phyloP scores from a whole-genome alignment of 2,113 vertebrate genomes.

The Lampris megalopsis region DNA sequence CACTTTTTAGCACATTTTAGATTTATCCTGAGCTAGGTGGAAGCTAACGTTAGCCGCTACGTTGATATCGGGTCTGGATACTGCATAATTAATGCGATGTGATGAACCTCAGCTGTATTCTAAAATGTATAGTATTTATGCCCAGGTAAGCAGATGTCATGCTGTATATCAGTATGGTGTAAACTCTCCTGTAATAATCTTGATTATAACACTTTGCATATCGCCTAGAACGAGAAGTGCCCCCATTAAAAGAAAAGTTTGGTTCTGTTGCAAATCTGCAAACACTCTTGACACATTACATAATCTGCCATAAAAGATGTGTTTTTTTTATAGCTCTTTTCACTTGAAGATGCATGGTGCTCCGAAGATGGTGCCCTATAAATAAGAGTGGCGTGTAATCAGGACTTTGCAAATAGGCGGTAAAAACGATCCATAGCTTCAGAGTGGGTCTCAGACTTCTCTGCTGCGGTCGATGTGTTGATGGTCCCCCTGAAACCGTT shows the following conservation, averaged over 20 bases:
- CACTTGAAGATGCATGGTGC: constrained; percentile 39
- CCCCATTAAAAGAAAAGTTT: constrained; percentile 12
- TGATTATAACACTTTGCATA: too few species aligned
- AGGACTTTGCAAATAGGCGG: constrained; percentile 39
- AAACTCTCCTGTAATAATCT: too few species aligned
- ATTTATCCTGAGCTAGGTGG: too few species aligned
- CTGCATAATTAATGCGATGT: too few species aligned
- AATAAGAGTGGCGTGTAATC: constrained; percentile 56
- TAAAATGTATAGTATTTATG: too few species aligned
- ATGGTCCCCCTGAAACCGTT: constrained; percentile 18
- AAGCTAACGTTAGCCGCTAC: too few species aligned
- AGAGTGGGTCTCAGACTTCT: constrained; percentile 46
- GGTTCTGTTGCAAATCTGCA: constrained; percentile 11
- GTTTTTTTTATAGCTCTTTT: constrained; percentile 33
- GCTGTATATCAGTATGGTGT: too few species aligned
- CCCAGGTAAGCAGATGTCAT: too few species aligned
- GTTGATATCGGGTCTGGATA: too few species aligned
- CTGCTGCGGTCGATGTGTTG: constrained; percentile 30
- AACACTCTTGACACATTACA: background rate
- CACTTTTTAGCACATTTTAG: too few species aligned
- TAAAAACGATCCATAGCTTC: constrained; percentile 37
- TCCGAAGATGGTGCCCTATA: constrained; percentile 55
- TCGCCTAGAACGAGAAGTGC: too few species aligned
- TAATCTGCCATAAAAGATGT: constrained; percentile 24
- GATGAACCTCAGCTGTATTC: too few species aligned